phyloP scores from a whole-genome alignment of 2,888 invertebrate genomes.

The Lycocerus yunnanus region DNA sequence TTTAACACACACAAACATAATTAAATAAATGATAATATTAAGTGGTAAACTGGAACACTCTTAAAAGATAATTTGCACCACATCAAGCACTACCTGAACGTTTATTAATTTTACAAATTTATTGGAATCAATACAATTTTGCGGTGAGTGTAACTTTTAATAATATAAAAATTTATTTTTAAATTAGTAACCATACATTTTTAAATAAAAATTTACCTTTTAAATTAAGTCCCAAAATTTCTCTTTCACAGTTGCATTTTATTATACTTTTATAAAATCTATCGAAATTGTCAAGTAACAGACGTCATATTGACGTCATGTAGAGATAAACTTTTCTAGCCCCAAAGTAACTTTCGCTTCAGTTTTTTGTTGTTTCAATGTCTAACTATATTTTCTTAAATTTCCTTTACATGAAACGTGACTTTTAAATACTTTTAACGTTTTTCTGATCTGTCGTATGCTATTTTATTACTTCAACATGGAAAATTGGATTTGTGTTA shows the following conservation, averaged over 20 bases:
- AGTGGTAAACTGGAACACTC: neutral
- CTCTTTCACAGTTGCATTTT: neutral
- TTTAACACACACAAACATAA: neutral
- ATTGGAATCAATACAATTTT: neutral
- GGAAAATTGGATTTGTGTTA: no score
- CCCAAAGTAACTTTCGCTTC: neutral
- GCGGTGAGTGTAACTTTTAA: neutral
- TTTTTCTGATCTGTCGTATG: neutral
- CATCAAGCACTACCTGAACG: neutral
- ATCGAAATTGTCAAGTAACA: neutral
- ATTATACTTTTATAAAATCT: neutral
- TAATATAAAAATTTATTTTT: neutral
- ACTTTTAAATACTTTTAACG: neutral
- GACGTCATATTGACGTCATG: neutral
- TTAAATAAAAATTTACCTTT: neutral
- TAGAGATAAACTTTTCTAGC: neutral
- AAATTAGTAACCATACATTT: neutral
- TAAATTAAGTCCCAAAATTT: neutral
- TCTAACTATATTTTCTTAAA: neutral
- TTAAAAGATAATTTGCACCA: neutral
- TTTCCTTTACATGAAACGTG: neutral
- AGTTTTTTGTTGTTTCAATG: neutral
- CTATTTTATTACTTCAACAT: neutral
- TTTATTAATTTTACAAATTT: neutral
- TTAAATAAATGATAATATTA: neutral